A percentile compares a stretch with the other conserved stretches of the same genome.
phyloP scores from a whole-genome alignment of 2,888 invertebrate genomes.

The Encarsia formosa region DNA sequence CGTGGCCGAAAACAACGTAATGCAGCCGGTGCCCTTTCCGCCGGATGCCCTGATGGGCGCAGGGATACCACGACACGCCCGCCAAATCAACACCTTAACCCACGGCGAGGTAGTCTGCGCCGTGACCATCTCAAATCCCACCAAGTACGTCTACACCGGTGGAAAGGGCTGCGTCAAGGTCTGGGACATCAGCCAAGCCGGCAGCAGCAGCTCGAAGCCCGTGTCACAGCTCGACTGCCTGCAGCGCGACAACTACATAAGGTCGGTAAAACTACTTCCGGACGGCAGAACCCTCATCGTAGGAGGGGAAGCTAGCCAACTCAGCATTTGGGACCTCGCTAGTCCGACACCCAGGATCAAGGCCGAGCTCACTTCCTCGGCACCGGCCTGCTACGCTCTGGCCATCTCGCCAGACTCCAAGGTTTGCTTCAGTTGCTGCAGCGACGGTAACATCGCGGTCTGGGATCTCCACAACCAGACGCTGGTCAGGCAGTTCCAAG shows the following conservation, averaged over 20 bases:
- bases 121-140: constrained; percentile 90
- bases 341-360: constrained; percentile 87
- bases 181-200: constrained; percentile 89
- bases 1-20: constrained; percentile 80
- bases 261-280: constrained; percentile 84
- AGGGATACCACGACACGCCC: constrained; percentile 86
- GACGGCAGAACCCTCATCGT: constrained; percentile 92
- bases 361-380: constrained; percentile 87
- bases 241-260: constrained; percentile 91
- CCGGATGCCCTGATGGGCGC: constrained; percentile 87
- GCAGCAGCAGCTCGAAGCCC: constrained; percentile 67
- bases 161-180: constrained; percentile 97
- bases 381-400: constrained; percentile 95
- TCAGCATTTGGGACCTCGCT: constrained; percentile 93
- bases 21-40: constrained; percentile 91
- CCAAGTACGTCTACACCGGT: constrained; percentile 91
- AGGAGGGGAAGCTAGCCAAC: constrained; percentile 90
- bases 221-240: constrained; percentile 89
- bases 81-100: constrained; percentile 85
- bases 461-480: constrained; percentile 94
- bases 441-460: constrained; percentile 92
- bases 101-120: constrained; percentile 97
- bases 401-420: constrained; percentile 94
- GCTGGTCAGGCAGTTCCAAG: constrained; percentile 81
- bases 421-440: constrained; percentile 95